Evolutionary conservation across 2,888 invertebrate species (phyloP).

Genomic region (Ophioninae sp.): DNA sequence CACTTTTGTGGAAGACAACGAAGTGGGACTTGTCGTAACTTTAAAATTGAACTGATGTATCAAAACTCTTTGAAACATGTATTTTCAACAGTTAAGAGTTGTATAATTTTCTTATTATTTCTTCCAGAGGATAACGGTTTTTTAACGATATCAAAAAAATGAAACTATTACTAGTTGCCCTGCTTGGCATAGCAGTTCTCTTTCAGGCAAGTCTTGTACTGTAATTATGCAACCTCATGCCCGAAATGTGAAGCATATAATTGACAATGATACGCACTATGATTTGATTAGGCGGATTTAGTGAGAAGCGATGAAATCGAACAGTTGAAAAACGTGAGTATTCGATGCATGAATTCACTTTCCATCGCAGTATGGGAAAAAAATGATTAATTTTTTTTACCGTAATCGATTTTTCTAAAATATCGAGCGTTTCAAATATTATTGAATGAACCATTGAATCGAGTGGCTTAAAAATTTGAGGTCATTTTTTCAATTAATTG

Average conservation of each 20-base stretch:
- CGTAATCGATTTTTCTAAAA: too few relatives aligned
- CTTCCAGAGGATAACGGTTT: background rate
- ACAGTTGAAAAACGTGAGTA: too few relatives aligned
- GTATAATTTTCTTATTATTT: background rate
- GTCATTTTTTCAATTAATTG: too few relatives aligned
- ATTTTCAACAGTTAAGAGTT: background rate
- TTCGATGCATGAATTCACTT: too few relatives aligned
- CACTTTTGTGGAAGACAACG: too few relatives aligned
- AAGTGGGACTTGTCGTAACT: background rate
- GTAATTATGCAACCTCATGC: background rate
- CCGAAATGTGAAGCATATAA: background rate
- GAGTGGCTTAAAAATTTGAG: too few relatives aligned
- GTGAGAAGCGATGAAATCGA: too few relatives aligned
- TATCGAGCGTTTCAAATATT: too few relatives aligned
- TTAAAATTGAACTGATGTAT: background rate
- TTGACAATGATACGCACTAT: background rate
- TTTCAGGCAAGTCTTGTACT: slow-evolving; percentile 1
- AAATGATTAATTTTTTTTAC: too few relatives aligned
- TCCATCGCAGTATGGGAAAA: too few relatives aligned
- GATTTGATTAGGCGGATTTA: background rate
- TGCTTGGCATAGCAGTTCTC: slow-evolving; percentile 4
- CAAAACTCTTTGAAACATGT: background rate
- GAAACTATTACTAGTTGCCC: background rate
- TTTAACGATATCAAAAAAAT: background rate
- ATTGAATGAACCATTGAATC: too few relatives aligned